phyloP scores from a whole-genome alignment of 2,888 invertebrate genomes.

The Gryllus longicercus region DNA sequence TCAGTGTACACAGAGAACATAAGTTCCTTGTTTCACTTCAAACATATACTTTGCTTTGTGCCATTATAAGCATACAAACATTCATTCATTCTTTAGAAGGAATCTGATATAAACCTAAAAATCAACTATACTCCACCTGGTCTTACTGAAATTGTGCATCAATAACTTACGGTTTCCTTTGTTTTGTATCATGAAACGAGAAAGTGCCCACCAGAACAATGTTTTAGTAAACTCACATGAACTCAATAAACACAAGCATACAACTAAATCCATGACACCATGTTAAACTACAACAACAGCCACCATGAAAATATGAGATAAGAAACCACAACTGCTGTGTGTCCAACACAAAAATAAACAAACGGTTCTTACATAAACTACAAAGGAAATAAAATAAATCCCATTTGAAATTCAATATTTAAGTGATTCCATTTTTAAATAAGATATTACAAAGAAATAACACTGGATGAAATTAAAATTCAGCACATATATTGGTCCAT shows the following conservation, averaged over 20 bases:
- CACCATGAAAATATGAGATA: too few relatives aligned
- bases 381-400: too few relatives aligned
- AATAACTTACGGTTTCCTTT: constrained; percentile 71
- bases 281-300: too few relatives aligned
- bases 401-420: too few relatives aligned
- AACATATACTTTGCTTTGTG: not conserved
- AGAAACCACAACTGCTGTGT: too few relatives aligned
- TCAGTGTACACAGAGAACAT: constrained; percentile 19
- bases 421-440: too few relatives aligned
- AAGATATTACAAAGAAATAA: too few relatives aligned
- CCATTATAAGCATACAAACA: constrained; percentile 18
- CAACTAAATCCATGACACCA: not conserved
- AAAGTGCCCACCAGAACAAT: constrained; percentile 33
- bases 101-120: constrained; percentile 24
- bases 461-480: too few relatives aligned
- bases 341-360: too few relatives aligned
- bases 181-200: constrained; percentile 43
- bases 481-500: too few relatives aligned
- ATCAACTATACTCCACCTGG: not conserved
- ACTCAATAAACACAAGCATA: not conserved
- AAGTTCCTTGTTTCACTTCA: not conserved
- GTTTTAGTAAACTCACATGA: not conserved
- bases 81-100: not conserved
- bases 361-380: too few relatives aligned
- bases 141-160: constrained; percentile 24